These are phyloP conservation scores for Eurois occulta DNA, from an alignment of 2,888 invertebrate genomes.

Conservation along the genomic window DNA sequence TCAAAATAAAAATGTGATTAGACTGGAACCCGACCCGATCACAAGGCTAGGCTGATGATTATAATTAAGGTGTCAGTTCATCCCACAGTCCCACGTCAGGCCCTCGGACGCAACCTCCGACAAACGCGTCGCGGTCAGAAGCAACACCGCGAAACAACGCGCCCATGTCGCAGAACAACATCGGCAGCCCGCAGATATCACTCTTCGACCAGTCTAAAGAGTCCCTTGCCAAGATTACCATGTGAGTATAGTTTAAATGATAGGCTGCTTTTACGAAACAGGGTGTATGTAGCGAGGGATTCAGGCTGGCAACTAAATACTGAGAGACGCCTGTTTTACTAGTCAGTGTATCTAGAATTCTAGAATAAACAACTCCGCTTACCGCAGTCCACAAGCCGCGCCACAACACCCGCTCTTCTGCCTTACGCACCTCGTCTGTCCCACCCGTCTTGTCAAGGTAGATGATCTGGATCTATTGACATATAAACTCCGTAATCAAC, in stretches of 20 bases:
- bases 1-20: no score
- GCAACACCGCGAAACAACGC: conserved; percentile 48
- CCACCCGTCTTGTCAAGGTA: not conserved
- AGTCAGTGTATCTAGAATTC: not conserved
- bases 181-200: conserved; percentile 81
- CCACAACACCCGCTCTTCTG: not conserved
- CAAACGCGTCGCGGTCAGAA: conserved; percentile 62
- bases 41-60: not conserved
- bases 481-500: not conserved
- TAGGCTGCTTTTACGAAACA: not conserved
- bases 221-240: conserved; percentile 80
- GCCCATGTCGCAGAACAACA: conserved; percentile 68
- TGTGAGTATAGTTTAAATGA: conserved; percentile 73
- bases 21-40: not conserved
- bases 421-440: not conserved
- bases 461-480: not conserved
- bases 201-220: conserved; percentile 88
- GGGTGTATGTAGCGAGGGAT: not conserved
- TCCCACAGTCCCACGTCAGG: conserved; percentile 66
- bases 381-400: not conserved
- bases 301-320: not conserved
- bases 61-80: not conserved
- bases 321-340: not conserved
- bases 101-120: conserved; percentile 61
- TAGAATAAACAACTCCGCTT: not conserved